A percentile compares a stretch with the other conserved stretches of the same genome.
phyloP scores from a whole-genome alignment of 2,113 vertebrate species.

The Petrocephalus microphthalmus region DNA sequence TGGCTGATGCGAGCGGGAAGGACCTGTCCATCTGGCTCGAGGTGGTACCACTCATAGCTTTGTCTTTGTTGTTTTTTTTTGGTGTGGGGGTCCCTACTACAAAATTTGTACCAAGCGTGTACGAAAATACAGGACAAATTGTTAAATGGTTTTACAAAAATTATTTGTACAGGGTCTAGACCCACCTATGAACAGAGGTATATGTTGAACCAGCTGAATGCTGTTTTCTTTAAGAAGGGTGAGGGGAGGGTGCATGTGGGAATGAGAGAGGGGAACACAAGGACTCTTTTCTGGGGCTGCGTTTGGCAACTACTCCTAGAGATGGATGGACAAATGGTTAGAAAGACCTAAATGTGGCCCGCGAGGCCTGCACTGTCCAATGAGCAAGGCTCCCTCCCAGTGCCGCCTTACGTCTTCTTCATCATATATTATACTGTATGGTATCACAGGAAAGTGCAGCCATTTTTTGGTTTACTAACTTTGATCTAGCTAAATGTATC shows the following conservation, averaged over 20 bases:
- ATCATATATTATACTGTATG: neutral
- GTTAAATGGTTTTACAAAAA: neutral
- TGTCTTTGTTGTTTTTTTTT: neutral
- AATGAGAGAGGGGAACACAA: constrained; percentile 54
- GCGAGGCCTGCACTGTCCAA: neutral
- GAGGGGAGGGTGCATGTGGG: constrained; percentile 34
- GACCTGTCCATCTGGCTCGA: neutral
- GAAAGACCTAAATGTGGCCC: constrained; percentile 30
- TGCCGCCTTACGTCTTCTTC: neutral
- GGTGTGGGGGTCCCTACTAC: neutral
- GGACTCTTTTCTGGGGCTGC: constrained; percentile 39
- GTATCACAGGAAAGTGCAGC: neutral
- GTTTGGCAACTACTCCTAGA: constrained; percentile 50
- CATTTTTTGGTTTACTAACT: neutral
- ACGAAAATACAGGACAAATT: neutral
- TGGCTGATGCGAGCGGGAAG: neutral
- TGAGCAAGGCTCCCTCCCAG: neutral
- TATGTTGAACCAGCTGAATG: neutral
- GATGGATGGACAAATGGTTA: constrained; percentile 49
- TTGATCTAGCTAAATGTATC: neutral
- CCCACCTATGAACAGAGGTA: neutral
- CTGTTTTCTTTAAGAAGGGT: constrained; percentile 39
- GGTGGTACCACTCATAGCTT: neutral
- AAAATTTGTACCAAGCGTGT: neutral
- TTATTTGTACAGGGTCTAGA: neutral